Conservation (phyloP, 2,888 invertebrate species). For the Hydropsyche betteni region DNA sequence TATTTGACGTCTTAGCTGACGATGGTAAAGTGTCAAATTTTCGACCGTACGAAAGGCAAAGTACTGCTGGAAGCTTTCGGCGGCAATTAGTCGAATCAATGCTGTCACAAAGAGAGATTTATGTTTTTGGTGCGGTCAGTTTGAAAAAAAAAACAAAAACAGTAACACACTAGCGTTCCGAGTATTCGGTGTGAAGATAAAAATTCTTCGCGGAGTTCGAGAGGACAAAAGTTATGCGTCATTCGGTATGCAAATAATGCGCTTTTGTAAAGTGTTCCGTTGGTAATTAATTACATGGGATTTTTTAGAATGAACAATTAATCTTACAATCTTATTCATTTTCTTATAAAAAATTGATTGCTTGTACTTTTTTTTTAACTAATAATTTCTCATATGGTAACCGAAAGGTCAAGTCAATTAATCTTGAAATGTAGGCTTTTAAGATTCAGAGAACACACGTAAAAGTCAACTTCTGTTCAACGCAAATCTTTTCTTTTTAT, state of each 20-base stretch:
- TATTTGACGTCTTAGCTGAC: not conserved
- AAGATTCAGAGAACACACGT: not conserved
- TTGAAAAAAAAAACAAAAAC: not conserved
- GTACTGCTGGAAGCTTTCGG: not conserved
- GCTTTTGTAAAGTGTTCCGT: too few relatives aligned
- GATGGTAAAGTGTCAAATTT: constrained; percentile 12
- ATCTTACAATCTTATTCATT: too few relatives aligned
- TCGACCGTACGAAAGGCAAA: constrained; percentile 9
- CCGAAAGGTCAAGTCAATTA: too few relatives aligned
- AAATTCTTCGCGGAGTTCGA: not conserved
- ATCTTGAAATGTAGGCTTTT: too few relatives aligned
- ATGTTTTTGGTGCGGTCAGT: constrained; percentile 16
- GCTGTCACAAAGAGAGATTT: constrained; percentile 29
- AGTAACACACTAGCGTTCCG: constrained; percentile 3
- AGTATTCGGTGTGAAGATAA: constrained; percentile 2
- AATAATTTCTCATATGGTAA: too few relatives aligned
- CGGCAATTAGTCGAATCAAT: constrained; percentile 28
- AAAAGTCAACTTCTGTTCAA: constrained; percentile 6
- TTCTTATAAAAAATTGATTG: too few relatives aligned
- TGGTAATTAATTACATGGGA: too few relatives aligned
- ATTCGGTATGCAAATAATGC: too few relatives aligned
- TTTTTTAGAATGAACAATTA: too few relatives aligned
- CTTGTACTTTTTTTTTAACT: too few relatives aligned
- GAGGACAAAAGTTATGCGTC: too few relatives aligned
- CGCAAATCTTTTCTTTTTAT: not conserved